Conservation (phyloP, 2,888 invertebrate genomes). For the Pyrochroa serraticornis region DNA sequence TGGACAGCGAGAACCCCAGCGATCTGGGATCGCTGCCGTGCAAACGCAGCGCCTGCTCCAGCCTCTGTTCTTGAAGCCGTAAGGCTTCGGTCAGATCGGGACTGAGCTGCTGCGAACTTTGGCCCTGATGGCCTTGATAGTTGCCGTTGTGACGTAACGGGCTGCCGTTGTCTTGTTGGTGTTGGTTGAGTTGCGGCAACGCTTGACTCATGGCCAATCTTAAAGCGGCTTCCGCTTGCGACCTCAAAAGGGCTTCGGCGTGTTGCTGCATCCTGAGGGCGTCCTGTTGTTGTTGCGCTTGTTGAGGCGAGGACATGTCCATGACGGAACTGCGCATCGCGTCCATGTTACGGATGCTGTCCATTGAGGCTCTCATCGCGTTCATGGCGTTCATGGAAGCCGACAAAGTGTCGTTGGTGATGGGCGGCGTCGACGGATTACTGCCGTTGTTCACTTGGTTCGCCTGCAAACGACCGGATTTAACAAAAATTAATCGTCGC, state of each 20-base stretch:
- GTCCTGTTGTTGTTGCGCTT: conserved; percentile 53
- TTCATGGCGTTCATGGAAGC: conserved; percentile 65
- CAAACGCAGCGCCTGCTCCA: conserved; percentile 82
- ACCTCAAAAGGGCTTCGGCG: conserved; percentile 79
- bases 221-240: conserved; percentile 85
- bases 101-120: conserved; percentile 63
- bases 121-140: conserved; percentile 54
- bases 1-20: conserved; percentile 73
- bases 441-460: conserved; percentile 57
- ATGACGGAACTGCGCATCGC: conserved; percentile 61
- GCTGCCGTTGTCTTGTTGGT: conserved; percentile 55
- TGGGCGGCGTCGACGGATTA: conserved; percentile 59
- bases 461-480: conserved; percentile 53
- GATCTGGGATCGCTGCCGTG: conserved; percentile 80
- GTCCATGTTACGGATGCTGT: conserved; percentile 61
- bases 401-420: conserved; percentile 57
- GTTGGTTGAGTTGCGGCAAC: conserved; percentile 56
- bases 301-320: conserved; percentile 56
- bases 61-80: conserved; percentile 73
- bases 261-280: conserved; percentile 64
- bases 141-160: conserved; percentile 56
- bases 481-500: conserved; percentile 3
- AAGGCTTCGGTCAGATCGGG: conserved; percentile 76
- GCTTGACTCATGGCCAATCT: conserved; percentile 78
- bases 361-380: conserved; percentile 67